These are phyloP conservation scores for Bombus pyrosoma DNA, from an alignment of 1,140 invertebrate genomes.

Conservation along the genomic window DNA sequence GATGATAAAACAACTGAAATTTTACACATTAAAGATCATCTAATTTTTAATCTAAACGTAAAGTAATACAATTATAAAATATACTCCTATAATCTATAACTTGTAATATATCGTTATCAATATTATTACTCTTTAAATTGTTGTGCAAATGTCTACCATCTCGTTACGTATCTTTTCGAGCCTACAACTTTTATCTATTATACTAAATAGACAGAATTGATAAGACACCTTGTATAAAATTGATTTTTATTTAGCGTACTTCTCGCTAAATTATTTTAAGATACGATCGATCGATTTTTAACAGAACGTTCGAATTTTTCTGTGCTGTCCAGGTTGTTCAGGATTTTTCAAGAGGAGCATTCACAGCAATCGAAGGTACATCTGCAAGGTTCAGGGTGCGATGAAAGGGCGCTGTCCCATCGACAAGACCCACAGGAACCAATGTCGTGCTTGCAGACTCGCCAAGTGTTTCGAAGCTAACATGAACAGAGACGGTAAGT, in stretches of 20 bases:
- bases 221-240: background rate
- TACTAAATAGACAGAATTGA: too few species aligned
- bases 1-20: too few species aligned
- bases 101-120: too few species aligned
- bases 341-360: constrained; percentile 99
- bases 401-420: constrained; percentile 96
- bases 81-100: too few species aligned
- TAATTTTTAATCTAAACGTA: too few species aligned
- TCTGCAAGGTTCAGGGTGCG: constrained; percentile 97
- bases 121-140: too few species aligned
- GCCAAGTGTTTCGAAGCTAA: constrained; percentile 98
- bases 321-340: constrained; percentile 89
- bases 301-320: constrained; percentile 89
- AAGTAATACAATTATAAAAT: too few species aligned
- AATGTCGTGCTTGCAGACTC: constrained; percentile 97
- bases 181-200: too few species aligned
- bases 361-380: constrained; percentile 97
- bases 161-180: background rate
- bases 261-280: background rate
- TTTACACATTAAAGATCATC: too few species aligned
- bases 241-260: background rate
- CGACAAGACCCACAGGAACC: constrained; percentile 98
- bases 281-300: background rate
- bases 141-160: background rate
- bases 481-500: constrained; percentile 99